Evolutionary conservation across 2,888 invertebrate genomes (phyloP).

Genomic region (Aradus depressus): DNA sequence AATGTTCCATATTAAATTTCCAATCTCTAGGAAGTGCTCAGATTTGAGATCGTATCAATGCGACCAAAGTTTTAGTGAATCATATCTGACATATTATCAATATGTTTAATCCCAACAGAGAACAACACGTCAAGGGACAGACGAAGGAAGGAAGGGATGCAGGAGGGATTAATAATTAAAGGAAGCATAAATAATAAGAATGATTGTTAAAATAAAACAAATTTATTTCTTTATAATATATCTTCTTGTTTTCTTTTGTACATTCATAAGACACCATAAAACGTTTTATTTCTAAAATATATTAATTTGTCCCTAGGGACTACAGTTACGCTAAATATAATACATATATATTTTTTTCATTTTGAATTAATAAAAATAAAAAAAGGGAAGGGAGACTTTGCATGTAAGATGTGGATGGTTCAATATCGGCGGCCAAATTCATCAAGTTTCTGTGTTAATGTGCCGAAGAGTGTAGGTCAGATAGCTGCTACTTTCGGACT

Average conservation of each 20-base stretch:
- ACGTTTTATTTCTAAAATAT: constrained; percentile 14
- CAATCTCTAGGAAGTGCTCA: too few relatives aligned
- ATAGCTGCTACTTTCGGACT: too few relatives aligned
- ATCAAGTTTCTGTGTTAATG: too few relatives aligned
- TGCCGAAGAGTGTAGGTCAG: too few relatives aligned
- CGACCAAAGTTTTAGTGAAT: too few relatives aligned
- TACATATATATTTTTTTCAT: constrained; percentile 1
- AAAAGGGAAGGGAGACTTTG: not conserved
- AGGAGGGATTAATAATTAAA: not conserved
- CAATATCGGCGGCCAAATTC: too few relatives aligned
- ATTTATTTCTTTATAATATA: constrained; percentile 15
- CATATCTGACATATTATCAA: too few relatives aligned
- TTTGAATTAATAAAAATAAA: not conserved
- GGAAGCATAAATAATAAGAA: not conserved
- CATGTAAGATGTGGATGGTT: too few relatives aligned
- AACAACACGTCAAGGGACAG: too few relatives aligned
- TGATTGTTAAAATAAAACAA: constrained; percentile 18
- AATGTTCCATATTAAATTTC: too few relatives aligned
- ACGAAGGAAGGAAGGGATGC: not conserved
- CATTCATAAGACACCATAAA: constrained; percentile 8
- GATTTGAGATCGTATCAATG: too few relatives aligned
- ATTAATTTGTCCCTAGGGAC: constrained; percentile 1
- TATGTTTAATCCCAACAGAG: too few relatives aligned
- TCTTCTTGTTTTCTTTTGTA: constrained; percentile 14
- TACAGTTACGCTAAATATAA: not conserved